phyloP scores from a whole-genome alignment of 2,113 vertebrate species.

The Athene cunicularia region DNA sequence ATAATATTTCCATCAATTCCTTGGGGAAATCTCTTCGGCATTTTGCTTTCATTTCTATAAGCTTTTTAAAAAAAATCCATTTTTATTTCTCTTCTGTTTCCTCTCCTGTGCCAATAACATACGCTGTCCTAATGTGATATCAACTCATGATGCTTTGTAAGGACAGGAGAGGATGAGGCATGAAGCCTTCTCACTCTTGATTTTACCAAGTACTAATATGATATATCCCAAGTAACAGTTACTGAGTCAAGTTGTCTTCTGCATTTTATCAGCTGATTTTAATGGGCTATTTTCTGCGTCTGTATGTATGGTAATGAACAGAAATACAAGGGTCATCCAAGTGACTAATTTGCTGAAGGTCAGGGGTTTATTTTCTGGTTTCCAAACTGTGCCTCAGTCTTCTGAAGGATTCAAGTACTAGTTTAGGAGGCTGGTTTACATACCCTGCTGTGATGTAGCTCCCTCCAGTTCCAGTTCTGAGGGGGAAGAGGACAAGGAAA shows the following conservation, averaged over 20 bases:
- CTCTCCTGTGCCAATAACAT: not conserved
- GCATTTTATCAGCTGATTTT: not conserved
- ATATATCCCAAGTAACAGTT: not conserved
- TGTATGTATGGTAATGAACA: not conserved
- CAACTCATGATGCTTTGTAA: not conserved
- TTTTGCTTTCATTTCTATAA: not conserved
- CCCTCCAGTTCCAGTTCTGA: not conserved
- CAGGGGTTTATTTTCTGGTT: not conserved
- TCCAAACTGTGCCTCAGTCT: not conserved
- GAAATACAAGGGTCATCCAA: not conserved
- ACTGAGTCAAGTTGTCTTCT: not conserved
- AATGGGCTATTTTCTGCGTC: not conserved
- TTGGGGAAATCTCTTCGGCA: not conserved
- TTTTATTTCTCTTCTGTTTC: not conserved
- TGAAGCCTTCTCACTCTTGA: not conserved
- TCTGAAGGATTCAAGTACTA: not conserved
- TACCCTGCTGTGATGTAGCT: accelerated
- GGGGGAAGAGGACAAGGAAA: not conserved
- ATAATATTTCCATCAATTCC: not conserved
- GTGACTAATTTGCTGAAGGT: not conserved
- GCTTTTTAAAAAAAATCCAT: not conserved
- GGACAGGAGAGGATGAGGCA: not conserved
- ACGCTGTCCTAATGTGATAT: accelerated
- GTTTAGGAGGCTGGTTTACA: not conserved
- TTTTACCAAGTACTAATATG: not conserved